Base-by-base conservation (phyloP, 2,888 invertebrate species). In the Leptopilina myrica region DNA sequence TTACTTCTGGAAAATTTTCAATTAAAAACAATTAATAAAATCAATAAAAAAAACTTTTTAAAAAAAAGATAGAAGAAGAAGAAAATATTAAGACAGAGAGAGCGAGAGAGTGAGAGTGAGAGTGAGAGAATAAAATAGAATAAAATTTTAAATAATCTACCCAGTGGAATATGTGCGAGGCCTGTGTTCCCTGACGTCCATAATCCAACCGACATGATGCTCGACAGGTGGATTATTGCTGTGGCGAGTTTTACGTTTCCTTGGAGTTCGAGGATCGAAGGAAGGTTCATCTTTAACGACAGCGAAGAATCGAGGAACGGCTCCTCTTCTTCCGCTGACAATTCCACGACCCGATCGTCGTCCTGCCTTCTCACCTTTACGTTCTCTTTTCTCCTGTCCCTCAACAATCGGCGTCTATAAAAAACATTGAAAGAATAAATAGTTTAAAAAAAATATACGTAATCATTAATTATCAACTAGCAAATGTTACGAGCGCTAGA, bases 151-250 rank as follows among this genome's bases (percentile, higher is more conserved):
- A 65, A 43, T 40, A 69, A 88, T 91, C 89, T 88, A 96, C 94
- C 96, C 95, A 77, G 96, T 94, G 84, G 96, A 96, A 77, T 95
- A 95, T 20, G 96, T 96, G 78, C 97, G 93, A 7, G 95, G 94
- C 12, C 96, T 93, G 91, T 97, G 97, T 88, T 97, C 97, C 89
- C 96, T 95, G 6, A 95, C 95, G 92, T 97, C 99, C 95, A 99
- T 97, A 86, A 99, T 96, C 99, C 99, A 99, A 20, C 99, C 99
- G 62, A 99, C 97, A 90, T 98, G 98, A 88, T 97, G 96, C 92
- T 98, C 98, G 81, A 97, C 95, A 0, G 98, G 98, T 67, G 98
- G 98, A 93, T 99, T 98, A 85, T 94, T 95, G 87, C 96, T 97
- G 92, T 98, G 97, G n/a, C 97, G 94, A 3, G 97, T 97, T 93